Base-by-base conservation (phyloP, 2,888 invertebrate species). In the Abrostola triplasia region DNA sequence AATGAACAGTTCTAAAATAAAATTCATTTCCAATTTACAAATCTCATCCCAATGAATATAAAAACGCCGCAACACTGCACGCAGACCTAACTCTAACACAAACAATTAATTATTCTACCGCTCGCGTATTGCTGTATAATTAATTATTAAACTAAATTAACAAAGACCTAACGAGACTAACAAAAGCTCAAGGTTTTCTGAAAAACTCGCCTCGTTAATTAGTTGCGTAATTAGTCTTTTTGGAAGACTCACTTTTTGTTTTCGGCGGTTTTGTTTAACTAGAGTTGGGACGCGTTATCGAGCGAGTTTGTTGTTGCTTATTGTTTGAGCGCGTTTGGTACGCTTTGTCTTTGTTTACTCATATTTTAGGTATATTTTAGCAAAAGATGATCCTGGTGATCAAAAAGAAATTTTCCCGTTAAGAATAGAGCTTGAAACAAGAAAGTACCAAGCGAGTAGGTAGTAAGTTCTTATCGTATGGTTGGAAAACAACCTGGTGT, bases 121-220 rank as follows among this genome's bases (percentile, higher is more conserved):
- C 69, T 61, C 56, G 66, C 62, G 67, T 72, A 65, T 54, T 72
- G 73, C 72, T 40, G 66, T 51, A 66, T 79, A 77, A 85, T 82
- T 85, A 81, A 85, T 82, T 82, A 83, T 82, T 76, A 60, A 83
- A 77, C 71, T 67, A 75, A 82, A 82, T 82, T 62, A 79, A 82
- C 79, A 79, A 81, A 76, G 75, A 73, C 54, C 67, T 68, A 68
- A 76, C 67, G 63, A 66, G 49, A 53, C 68, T 64, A 54, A 61
- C 70, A 49, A 70, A 65, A 63, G 60, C 62, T 62, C 64, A 71
- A 68, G 68, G 71, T 48, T 51, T 35, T 36, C 24, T 48, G 58
- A 63, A 60, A 65, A 77, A 75, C 73, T 63, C 36, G 10, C 62
- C 36, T 41, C 56, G 60, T 65, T 72, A 75, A 70, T 63, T 73